These are phyloP conservation scores for Pelmatolapia mariae DNA, from an alignment of 2,113 vertebrate genomes.

Conservation along the genomic window DNA sequence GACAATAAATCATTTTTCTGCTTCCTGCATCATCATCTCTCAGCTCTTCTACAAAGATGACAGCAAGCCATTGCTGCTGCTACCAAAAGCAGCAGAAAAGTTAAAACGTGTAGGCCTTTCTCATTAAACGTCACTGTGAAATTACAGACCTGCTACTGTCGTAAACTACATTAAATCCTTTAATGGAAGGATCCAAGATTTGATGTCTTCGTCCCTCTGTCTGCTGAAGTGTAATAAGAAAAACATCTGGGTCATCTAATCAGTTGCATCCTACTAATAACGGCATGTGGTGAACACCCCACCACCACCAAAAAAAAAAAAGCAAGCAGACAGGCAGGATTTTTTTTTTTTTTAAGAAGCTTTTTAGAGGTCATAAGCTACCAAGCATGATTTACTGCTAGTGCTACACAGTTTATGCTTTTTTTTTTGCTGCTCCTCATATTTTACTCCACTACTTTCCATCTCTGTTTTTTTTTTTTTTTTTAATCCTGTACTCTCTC, in stretches of 20 bases:
- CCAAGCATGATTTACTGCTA: not conserved
- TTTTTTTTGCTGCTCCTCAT: not conserved
- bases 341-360: not conserved
- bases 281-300: not conserved
- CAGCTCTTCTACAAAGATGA: not conserved
- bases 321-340: no score
- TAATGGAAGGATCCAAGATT: not conserved
- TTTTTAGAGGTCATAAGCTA: not conserved
- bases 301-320: not conserved
- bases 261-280: not conserved
- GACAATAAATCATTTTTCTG: constrained; percentile 4
- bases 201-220: not conserved
- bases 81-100: not conserved
- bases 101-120: not conserved
- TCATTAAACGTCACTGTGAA: not conserved
- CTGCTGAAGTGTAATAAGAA: not conserved
- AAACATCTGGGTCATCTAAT: not conserved
- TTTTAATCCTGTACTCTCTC: not conserved
- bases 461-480: not conserved
- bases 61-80: not conserved
- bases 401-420: not conserved
- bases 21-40: constrained; percentile 25
- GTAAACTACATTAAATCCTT: not conserved
- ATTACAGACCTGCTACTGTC: not conserved
- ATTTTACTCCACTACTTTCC: not conserved